Conservation (phyloP, 1,140 invertebrate genomes). For the Aphelinus atriplicis region DNA sequence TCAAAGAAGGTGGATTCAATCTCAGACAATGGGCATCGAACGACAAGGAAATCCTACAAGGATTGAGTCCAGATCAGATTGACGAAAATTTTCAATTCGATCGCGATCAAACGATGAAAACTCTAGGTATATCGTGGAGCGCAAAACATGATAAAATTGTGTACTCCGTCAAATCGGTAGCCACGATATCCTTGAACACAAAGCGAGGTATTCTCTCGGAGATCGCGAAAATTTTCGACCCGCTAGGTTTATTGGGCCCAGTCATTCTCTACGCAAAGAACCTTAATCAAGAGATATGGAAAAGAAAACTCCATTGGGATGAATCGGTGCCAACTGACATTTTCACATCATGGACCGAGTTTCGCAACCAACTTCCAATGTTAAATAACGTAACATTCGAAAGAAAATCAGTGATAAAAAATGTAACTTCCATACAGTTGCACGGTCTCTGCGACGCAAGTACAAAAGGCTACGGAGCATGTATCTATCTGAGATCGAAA, state of each 20-base stretch:
- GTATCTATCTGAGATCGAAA: slow-evolving; percentile 16
- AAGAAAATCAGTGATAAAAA: not conserved
- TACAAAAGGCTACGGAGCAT: slow-evolving; percentile 30
- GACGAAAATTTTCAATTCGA: not conserved
- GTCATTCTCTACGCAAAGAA: slow-evolving; percentile 56
- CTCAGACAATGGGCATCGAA: slow-evolving; percentile 24
- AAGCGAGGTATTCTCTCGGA: slow-evolving; percentile 24
- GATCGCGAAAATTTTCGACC: slow-evolving; percentile 51
- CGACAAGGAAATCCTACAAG: not conserved
- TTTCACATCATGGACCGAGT: not conserved
- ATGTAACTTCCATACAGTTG: slow-evolving; percentile 1
- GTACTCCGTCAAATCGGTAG: not conserved
- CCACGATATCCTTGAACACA: not conserved
- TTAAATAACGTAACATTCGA: slow-evolving; percentile 5
- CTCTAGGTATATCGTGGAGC: slow-evolving; percentile 4
- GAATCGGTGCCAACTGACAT: slow-evolving; percentile 9
- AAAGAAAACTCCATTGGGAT: slow-evolving; percentile 24
- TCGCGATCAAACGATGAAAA: not conserved
- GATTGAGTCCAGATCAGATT: not conserved
- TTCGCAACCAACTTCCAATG: not conserved
- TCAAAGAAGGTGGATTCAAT: not conserved
- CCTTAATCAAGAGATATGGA: slow-evolving; percentile 25
- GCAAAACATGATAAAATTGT: not conserved
- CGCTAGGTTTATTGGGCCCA: slow-evolving; percentile 51
- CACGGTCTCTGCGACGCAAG: slow-evolving; percentile 33